A percentile compares a stretch with the other conserved stretches of the same genome.
Conservation (phyloP, 2,797 vertebrate genomes). For the Jordanella pulchra region DNA sequence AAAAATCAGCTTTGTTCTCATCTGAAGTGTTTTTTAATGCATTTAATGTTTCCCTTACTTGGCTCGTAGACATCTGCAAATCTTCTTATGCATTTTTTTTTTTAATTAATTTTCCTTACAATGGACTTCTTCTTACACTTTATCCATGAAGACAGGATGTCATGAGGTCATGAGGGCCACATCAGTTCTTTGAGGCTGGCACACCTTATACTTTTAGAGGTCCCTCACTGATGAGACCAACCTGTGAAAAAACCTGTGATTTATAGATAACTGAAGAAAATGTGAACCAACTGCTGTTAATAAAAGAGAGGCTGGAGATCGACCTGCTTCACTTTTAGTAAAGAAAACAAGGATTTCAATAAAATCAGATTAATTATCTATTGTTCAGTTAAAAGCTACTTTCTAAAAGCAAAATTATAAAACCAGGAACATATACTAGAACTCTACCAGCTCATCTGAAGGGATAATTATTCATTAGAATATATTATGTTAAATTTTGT, state of each 20-base stretch:
- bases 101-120: not conserved
- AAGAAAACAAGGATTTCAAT: not conserved
- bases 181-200: not conserved
- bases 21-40: not conserved
- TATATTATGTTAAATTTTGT: not conserved
- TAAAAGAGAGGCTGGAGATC: not conserved
- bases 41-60: not conserved
- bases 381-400: not conserved
- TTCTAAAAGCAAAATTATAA: not conserved
- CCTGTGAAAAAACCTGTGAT: not conserved
- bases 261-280: not conserved
- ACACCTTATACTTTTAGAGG: not conserved
- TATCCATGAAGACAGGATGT: not conserved
- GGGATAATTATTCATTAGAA: not conserved
- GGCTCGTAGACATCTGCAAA: not conserved
- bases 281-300: slow-evolving; percentile 4
- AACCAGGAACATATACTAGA: not conserved
- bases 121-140: not conserved
- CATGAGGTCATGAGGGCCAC: not conserved
- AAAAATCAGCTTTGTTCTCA: not conserved
- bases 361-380: not conserved
- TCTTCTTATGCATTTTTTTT: not conserved
- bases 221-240: not conserved
- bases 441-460: not conserved
- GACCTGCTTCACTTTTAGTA: slow-evolving; percentile 2